A percentile compares a stretch with the other conserved stretches of the same genome.
Conservation (phyloP, 2,888 invertebrate species). For the Drosophila helvetica region DNA sequence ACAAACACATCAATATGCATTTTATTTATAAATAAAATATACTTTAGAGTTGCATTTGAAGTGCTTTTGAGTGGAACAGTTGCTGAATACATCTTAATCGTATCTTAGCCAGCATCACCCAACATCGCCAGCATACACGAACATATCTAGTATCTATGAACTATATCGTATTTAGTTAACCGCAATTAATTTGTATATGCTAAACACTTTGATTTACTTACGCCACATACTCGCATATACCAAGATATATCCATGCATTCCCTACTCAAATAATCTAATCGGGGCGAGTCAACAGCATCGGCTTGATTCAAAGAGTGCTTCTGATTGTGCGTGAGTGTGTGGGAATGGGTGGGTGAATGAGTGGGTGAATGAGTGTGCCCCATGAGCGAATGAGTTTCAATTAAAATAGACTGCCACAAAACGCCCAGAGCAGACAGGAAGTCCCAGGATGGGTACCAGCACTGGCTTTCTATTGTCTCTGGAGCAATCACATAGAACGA, state of each 20-base stretch:
- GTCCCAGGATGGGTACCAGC: background rate
- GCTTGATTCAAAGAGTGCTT: background rate
- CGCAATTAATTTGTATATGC: slow-evolving; percentile 50
- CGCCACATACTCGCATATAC: slow-evolving; percentile 3
- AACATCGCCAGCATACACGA: slow-evolving; percentile 19
- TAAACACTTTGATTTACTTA: slow-evolving; percentile 44
- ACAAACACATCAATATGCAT: slow-evolving; percentile 31
- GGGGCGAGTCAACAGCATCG: slow-evolving; percentile 8
- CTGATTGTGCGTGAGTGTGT: slow-evolving; percentile 7
- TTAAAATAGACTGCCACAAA: slow-evolving; percentile 58
- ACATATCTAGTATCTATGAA: slow-evolving; percentile 33
- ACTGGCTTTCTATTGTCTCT: slow-evolving; percentile 2
- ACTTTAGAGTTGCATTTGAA: slow-evolving; percentile 33
- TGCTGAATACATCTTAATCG: slow-evolving; percentile 27
- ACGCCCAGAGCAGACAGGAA: background rate
- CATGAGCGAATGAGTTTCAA: slow-evolving; percentile 64
- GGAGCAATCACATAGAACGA: slow-evolving; percentile 58
- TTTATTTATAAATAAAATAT: slow-evolving; percentile 34
- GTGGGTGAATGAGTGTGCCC: slow-evolving; percentile 17
- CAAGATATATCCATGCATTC: slow-evolving; percentile 25
- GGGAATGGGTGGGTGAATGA: slow-evolving; percentile 6
- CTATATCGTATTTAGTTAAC: slow-evolving; percentile 45
- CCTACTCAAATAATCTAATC: slow-evolving; percentile 13
- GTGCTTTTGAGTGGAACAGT: slow-evolving; percentile 29
- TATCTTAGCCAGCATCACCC: slow-evolving; percentile 34